Base-by-base conservation (phyloP, 2,888 invertebrate genomes). In the Dryocosmus kuriphilus region DNA sequence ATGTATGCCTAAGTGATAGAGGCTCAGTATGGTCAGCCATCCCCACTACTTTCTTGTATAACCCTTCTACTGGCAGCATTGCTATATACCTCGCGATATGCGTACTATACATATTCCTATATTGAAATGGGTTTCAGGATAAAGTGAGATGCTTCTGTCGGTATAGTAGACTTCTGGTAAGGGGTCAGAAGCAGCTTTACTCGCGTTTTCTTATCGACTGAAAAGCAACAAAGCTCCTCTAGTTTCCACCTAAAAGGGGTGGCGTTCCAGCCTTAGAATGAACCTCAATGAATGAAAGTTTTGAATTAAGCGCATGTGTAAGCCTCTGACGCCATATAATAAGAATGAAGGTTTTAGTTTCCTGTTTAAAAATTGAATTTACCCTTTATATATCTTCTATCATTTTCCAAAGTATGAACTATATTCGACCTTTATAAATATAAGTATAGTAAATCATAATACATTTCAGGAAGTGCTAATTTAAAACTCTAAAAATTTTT, bases 201-300 rank as follows among this genome's bases (percentile, higher is more conserved):
- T 35, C 62, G 41, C 75, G 87, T 88, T 86, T 85, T 87, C 89
- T 90, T 91, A 91, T 91, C 91, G 91, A 90, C 91, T 86, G 90
- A 85, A 88, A 87, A 86, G 82, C 83, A 83, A 83, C 67, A 30
- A 67, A 51, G 11, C 62, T 73, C 76, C 84, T 61, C 79, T 80
- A 83, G 84, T 78, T 88, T 84, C 85, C 85, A 73, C 84, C 83
- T 83, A 82, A 89, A 90, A 89, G 90, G 89, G 89, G 89, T 89
- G 87, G 87, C 86, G 67, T 67, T 67, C n/a, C 7, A 27, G 67
- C 27, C 51, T 67, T 9, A 57, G 5, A 57, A 57, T 22, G 3
- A 9, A 57, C 9, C 22, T 57, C 2, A 9, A 57, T 22, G 8
- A 51, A 51, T n/a, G 4, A 2, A 41, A 7, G 19, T n/a, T 7